A percentile compares a stretch with the other conserved stretches of the same genome.
Evolutionary conservation across 2,113 vertebrate species (phyloP).

Genomic region (Leptobrachium ailaonicum): DNA sequence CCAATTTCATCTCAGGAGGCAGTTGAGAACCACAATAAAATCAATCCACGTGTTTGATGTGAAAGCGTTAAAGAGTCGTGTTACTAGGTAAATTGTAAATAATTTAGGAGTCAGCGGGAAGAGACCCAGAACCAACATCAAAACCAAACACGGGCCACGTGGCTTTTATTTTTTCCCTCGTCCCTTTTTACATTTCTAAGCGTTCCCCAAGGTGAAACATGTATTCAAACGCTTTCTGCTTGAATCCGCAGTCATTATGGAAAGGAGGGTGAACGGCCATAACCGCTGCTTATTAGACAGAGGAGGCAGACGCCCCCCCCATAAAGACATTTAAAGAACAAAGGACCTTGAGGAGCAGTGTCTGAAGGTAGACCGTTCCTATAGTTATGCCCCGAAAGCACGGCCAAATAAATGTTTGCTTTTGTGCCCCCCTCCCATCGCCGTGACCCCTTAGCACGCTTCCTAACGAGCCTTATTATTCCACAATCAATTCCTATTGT

Average conservation of each 20-base stretch:
- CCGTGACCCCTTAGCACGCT: neutral
- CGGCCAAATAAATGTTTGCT: neutral
- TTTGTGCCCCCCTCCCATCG: neutral
- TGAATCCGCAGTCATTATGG: constrained; percentile 6
- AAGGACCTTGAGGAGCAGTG: neutral
- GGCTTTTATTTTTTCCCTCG: neutral
- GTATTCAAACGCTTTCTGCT: neutral
- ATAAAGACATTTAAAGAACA: neutral
- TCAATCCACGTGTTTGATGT: too few species aligned
- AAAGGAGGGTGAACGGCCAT: neutral
- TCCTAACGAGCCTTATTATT: too few species aligned
- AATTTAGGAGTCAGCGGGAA: constrained; percentile 21
- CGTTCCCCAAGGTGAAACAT: constrained; percentile 36
- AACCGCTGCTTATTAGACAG: neutral
- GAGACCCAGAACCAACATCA: constrained; percentile 12
- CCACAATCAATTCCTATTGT: too few species aligned
- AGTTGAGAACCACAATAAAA: too few species aligned
- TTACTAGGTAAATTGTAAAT: constrained; percentile 26
- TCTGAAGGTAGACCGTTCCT: neutral
- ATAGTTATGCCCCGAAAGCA: neutral
- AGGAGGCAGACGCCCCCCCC: neutral
- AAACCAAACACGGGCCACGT: constrained; percentile 7
- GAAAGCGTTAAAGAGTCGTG: neutral
- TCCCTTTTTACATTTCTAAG: neutral
- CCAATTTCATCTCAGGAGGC: too few species aligned